These are phyloP conservation scores for Cyclophora punctaria DNA, from an alignment of 2,888 invertebrate genomes.

Conservation along the genomic window DNA sequence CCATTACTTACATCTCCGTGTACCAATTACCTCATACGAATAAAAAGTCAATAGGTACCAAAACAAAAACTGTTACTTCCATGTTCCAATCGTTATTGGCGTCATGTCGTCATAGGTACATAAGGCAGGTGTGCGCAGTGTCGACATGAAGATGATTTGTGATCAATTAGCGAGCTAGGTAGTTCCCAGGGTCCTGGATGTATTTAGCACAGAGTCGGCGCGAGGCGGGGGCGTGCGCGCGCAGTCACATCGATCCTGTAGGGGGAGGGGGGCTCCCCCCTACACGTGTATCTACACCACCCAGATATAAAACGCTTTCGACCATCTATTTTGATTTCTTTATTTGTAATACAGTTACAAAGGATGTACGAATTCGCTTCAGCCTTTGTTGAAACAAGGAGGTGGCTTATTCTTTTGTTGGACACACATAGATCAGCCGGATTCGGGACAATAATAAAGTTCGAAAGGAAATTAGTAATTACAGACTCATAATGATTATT, in stretches of 20 bases:
- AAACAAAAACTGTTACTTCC: too few species aligned
- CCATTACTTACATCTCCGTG: too few species aligned
- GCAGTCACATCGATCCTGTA: slow-evolving; percentile 52
- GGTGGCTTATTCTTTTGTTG: too few species aligned
- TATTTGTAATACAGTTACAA: background rate
- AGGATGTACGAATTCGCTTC: background rate
- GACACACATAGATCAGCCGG: too few species aligned
- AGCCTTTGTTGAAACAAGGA: too few species aligned
- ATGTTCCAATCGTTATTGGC: background rate
- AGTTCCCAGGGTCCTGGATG: slow-evolving; percentile 33
- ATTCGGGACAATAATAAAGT: too few species aligned
- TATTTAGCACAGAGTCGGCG: slow-evolving; percentile 36
- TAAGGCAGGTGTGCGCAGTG: slow-evolving; percentile 3
- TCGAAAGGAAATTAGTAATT: too few species aligned
- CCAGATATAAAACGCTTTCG: background rate
- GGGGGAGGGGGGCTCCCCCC: background rate
- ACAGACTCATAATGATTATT: too few species aligned
- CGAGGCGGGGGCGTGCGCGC: slow-evolving; percentile 43
- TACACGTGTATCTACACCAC: slow-evolving; percentile 8
- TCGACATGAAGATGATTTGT: slow-evolving; percentile 5
- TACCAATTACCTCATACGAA: too few species aligned
- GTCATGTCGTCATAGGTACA: background rate
- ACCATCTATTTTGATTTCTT: background rate
- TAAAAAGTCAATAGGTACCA: too few species aligned
- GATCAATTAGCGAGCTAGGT: slow-evolving; percentile 19